Evolutionary conservation across 2,113 vertebrate genomes (phyloP).

Genomic region (Bubo blakistoni): DNA sequence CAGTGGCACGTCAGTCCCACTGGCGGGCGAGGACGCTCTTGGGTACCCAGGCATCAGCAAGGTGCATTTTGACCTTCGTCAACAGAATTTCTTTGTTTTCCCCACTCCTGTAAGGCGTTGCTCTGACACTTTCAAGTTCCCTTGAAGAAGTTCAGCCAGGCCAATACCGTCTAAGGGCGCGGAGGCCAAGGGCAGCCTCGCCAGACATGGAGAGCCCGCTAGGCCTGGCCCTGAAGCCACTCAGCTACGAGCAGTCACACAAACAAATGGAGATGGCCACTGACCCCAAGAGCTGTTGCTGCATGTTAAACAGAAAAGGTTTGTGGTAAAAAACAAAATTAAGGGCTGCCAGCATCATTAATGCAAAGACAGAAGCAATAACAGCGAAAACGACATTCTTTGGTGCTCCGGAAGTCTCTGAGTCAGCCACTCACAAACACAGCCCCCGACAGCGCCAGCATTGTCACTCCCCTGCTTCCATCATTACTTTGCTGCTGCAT

Average conservation of each 20-base stretch:
- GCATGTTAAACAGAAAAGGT: neutral
- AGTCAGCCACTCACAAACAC: neutral
- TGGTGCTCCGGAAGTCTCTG: neutral
- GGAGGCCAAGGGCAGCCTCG: neutral
- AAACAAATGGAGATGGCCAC: neutral
- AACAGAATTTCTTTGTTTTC: neutral
- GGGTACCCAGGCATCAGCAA: neutral
- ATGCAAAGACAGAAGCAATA: neutral
- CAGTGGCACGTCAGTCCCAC: fast-evolving
- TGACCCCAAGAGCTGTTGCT: neutral
- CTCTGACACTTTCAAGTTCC: neutral
- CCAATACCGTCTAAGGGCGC: fast-evolving
- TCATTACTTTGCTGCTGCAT: neutral
- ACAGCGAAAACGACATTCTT: neutral
- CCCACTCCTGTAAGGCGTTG: fast-evolving
- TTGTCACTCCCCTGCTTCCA: neutral
- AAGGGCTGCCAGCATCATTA: neutral
- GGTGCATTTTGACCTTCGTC: neutral
- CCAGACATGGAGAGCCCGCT: neutral
- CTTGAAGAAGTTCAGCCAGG: neutral
- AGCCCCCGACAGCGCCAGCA: neutral
- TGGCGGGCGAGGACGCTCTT: fast-evolving
- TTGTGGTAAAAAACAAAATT: neutral
- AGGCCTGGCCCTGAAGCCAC: neutral
- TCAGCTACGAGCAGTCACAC: neutral